Conservation (phyloP, 2,888 invertebrate genomes). For the Dioctria rufipes region DNA sequence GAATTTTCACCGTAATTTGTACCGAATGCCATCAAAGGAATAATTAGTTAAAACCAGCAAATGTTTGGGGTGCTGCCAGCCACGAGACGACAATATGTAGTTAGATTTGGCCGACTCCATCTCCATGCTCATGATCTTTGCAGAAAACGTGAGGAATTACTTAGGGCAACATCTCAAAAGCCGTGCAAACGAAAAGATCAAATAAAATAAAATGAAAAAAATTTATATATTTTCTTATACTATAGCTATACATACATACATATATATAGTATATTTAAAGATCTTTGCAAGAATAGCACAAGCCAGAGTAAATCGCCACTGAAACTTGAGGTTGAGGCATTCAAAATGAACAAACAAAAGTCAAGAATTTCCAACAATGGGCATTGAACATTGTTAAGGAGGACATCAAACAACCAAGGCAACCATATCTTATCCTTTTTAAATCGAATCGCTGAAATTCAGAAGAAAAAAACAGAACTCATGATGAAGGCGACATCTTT, state of each 20-base stretch:
- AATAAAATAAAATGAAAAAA: slow-evolving; percentile 12
- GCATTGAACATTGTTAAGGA: slow-evolving; percentile 56
- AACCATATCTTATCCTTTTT: slow-evolving; percentile 56
- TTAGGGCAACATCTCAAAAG: slow-evolving; percentile 5
- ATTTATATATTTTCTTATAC: not conserved
- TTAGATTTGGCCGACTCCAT: not conserved
- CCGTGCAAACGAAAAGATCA: not conserved
- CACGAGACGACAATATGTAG: slow-evolving; percentile 26
- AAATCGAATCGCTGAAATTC: slow-evolving; percentile 51
- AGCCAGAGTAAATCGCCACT: slow-evolving; percentile 33
- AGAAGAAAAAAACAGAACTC: slow-evolving; percentile 18
- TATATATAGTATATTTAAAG: not conserved
- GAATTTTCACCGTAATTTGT: slow-evolving; percentile 52
- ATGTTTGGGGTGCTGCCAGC: slow-evolving; percentile 45
- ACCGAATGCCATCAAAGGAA: slow-evolving; percentile 51
- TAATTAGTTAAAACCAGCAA: slow-evolving; percentile 53
- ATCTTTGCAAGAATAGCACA: slow-evolving; percentile 31
- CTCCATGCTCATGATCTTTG: not conserved
- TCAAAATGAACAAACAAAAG: slow-evolving; percentile 43
- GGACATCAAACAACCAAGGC: slow-evolving; percentile 55
- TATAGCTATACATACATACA: no score
- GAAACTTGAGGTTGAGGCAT: slow-evolving; percentile 44
- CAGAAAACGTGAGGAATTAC: slow-evolving; percentile 42
- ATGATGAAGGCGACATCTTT: slow-evolving; percentile 1
- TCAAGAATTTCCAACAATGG: slow-evolving; percentile 55